Evolutionary conservation across 2,888 invertebrate species (phyloP).

Genomic region (Melangyna quadrimaculata): DNA sequence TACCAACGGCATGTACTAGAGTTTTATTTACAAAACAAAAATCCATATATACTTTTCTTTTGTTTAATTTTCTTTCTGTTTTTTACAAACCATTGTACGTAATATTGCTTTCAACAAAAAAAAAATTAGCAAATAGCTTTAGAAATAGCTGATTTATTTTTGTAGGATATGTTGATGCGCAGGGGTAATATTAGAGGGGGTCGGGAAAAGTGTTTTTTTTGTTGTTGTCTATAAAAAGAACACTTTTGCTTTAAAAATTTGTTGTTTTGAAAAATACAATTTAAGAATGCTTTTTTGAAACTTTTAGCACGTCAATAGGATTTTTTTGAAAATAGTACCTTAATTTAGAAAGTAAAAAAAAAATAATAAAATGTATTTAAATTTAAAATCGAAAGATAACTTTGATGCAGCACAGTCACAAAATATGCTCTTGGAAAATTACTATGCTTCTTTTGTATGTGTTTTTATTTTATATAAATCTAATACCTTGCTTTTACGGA

Average conservation of each 20-base stretch:
- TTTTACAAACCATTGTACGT: background rate
- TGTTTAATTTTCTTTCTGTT: background rate
- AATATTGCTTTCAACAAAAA: constrained; percentile 5
- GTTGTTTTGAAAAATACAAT: background rate
- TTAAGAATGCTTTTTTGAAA: constrained; percentile 3
- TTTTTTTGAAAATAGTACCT: background rate
- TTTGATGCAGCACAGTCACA: constrained; percentile 3
- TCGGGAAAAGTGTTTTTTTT: constrained; percentile 1
- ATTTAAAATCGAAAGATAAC: background rate
- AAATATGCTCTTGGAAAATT: background rate
- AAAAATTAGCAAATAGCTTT: constrained; percentile 9
- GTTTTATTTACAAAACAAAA: constrained; percentile 10
- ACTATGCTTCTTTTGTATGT: background rate
- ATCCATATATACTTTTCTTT: constrained; percentile 10
- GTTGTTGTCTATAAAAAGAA: background rate
- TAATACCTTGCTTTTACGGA: too few species aligned
- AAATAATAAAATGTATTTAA: background rate
- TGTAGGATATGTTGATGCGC: constrained; percentile 21
- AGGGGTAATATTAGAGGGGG: background rate
- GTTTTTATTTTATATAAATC: background rate
- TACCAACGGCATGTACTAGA: constrained; percentile 84
- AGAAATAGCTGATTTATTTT: constrained; percentile 2
- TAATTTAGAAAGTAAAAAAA: background rate
- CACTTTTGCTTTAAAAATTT: background rate
- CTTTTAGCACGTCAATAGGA: background rate